Conservation (phyloP, 1,140 invertebrate genomes). For the Luehdorfia chinensis region DNA sequence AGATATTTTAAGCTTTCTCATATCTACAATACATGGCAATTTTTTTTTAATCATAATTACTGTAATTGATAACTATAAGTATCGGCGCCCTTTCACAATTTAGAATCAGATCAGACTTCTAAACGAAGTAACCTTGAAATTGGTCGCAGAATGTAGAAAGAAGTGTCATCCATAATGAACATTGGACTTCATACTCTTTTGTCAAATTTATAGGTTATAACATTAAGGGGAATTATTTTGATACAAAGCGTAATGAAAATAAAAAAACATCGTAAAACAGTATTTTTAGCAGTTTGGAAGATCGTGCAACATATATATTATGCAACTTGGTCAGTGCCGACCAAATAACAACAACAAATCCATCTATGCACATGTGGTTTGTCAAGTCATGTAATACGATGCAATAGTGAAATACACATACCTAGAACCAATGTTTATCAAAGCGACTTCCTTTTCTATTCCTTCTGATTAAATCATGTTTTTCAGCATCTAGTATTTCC, state of each 20-base stretch:
- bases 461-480: slow-evolving; percentile 48
- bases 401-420: slow-evolving; percentile 68
- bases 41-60: neutral
- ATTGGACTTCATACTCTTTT: slow-evolving; percentile 57
- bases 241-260: slow-evolving; percentile 19
- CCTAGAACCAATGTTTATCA: slow-evolving; percentile 54
- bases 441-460: slow-evolving; percentile 46
- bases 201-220: slow-evolving; percentile 71
- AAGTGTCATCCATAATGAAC: slow-evolving; percentile 56
- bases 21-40: neutral
- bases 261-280: slow-evolving; percentile 20
- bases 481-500: slow-evolving; percentile 52
- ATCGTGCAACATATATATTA: slow-evolving; percentile 48
- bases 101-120: slow-evolving; percentile 13
- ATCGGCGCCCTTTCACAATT: too few relatives aligned
- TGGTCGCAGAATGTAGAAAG: slow-evolving; percentile 37
- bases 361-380: slow-evolving; percentile 67
- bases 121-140: slow-evolving; percentile 56
- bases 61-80: too few relatives aligned
- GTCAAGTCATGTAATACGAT: slow-evolving; percentile 61
- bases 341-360: slow-evolving; percentile 67
- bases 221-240: slow-evolving; percentile 19
- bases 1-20: too few relatives aligned
- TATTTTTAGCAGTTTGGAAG: slow-evolving; percentile 12
- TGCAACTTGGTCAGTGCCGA: slow-evolving; percentile 43